Percentiles rank a stretch among this genome's conserved stretches.
These are phyloP conservation scores for Beroe forskalii DNA, from an alignment of 37 sponge, comb jelly and placozoan species.

Conservation along the genomic window DNA sequence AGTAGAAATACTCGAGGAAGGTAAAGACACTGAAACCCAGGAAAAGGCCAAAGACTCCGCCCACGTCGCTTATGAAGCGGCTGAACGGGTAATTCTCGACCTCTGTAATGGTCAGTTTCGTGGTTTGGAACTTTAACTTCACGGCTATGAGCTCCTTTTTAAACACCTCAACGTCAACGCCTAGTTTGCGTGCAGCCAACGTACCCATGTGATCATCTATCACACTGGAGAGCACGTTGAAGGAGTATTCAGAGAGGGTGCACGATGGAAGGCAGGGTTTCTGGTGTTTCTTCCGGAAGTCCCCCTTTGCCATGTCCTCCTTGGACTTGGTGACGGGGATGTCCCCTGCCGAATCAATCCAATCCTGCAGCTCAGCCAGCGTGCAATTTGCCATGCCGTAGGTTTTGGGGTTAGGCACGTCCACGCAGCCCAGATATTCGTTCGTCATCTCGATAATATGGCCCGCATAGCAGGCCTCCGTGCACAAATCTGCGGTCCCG, in stretches of 20 bases:
- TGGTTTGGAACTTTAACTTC: background rate
- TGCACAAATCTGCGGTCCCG: background rate
- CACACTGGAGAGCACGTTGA: background rate
- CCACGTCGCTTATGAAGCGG: background rate
- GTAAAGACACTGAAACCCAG: constrained; percentile 44
- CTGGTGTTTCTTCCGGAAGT: background rate
- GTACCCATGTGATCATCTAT: background rate
- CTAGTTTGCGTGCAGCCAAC: background rate
- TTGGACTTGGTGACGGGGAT: background rate
- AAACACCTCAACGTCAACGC: background rate
- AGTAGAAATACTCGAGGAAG: constrained; percentile 24
- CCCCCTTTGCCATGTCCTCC: too few species aligned
- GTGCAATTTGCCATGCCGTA: background rate
- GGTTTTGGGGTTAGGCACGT: background rate
- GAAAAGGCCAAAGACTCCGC: constrained; percentile 11
- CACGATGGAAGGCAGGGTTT: background rate
- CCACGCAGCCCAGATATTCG: background rate
- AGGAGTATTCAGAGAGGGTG: background rate
- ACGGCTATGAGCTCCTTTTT: background rate
- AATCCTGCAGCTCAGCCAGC: background rate
- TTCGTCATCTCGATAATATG: background rate
- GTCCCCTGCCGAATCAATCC: background rate
- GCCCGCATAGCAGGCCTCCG: background rate
- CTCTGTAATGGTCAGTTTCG: background rate
- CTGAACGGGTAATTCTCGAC: background rate